Percentiles rank a stretch among this genome's conserved stretches.
phyloP scores from a whole-genome alignment of 1,140 invertebrate genomes.

The Aphelinus certus region DNA sequence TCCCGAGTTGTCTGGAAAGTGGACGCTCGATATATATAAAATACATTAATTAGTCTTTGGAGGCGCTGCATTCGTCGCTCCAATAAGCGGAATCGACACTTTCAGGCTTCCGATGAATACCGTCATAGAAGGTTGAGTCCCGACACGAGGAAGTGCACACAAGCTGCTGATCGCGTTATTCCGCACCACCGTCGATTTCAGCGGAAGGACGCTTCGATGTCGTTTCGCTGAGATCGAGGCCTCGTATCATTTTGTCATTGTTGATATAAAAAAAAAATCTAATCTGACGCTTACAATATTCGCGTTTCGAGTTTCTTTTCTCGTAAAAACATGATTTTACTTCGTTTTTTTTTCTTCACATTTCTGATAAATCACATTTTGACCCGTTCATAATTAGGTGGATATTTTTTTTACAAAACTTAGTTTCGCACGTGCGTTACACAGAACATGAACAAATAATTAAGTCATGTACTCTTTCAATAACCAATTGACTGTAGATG shows the following conservation, averaged over 20 bases:
- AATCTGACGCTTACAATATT: too few relatives aligned
- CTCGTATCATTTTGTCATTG: neutral
- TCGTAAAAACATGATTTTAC: too few relatives aligned
- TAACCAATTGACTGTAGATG: too few relatives aligned
- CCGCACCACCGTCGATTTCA: conserved; percentile 7
- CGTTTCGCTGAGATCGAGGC: conserved; percentile 20
- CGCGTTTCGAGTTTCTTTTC: too few relatives aligned
- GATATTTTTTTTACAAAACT: too few relatives aligned
- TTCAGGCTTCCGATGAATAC: conserved; percentile 60
- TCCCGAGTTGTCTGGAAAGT: conserved; percentile 41
- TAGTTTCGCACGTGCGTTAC: too few relatives aligned
- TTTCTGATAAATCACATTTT: too few relatives aligned
- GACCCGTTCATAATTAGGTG: too few relatives aligned
- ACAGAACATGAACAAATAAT: too few relatives aligned
- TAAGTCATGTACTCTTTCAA: too few relatives aligned
- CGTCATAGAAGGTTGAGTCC: conserved; percentile 1
- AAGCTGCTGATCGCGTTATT: neutral
- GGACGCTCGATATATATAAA: conserved; percentile 45
- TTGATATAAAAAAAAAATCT: too few relatives aligned
- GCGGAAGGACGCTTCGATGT: conserved; percentile 15
- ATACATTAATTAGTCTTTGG: conserved; percentile 61
- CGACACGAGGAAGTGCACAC: conserved; percentile 1
- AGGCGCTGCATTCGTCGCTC: conserved; percentile 63
- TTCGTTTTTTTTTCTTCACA: too few relatives aligned
- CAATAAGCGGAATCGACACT: conserved; percentile 55